A percentile compares a stretch with the other conserved stretches of the same genome.
phyloP scores from a whole-genome alignment of 1,140 invertebrate species.

The Chelonus insularis region DNA sequence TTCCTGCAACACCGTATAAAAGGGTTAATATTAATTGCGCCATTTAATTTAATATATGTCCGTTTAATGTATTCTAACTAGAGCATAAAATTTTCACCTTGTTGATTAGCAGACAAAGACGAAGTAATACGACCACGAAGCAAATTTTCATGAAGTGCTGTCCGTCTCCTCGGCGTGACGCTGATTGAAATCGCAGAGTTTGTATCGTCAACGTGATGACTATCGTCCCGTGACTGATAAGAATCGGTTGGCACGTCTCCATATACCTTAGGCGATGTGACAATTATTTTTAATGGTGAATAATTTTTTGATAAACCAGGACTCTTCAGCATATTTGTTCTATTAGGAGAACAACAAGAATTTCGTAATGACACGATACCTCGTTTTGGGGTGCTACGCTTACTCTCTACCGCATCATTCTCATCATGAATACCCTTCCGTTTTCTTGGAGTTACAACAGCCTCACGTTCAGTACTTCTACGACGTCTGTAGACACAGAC shows the following conservation, averaged over 20 bases:
- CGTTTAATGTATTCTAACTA: too few relatives aligned
- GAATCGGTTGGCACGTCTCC: conserved; percentile 12
- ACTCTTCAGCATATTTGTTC: conserved; percentile 32
- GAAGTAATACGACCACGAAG: conserved; percentile 7
- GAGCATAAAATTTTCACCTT: conserved; percentile 25
- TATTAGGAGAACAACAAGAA: conserved; percentile 31
- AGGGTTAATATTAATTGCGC: too few relatives aligned
- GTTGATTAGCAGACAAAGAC: conserved; percentile 8
- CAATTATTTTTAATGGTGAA: conserved; percentile 46
- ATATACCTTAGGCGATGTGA: conserved; percentile 46
- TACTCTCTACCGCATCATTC: conserved; percentile 6
- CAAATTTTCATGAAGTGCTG: conserved; percentile 23
- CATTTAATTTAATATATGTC: too few relatives aligned
- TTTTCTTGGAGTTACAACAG: conserved; percentile 39
- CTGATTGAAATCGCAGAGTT: background rate
- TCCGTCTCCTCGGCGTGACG: conserved; percentile 24
- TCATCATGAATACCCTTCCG: conserved; percentile 28
- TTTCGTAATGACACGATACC: conserved; percentile 22
- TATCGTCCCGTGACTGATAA: conserved; percentile 12
- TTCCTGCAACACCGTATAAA: too few relatives aligned
- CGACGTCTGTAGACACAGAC: conserved; percentile 42
- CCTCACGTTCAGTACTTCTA: conserved; percentile 18
- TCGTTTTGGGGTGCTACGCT: conserved; percentile 4
- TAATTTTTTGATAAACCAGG: conserved; percentile 42
- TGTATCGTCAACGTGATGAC: conserved; percentile 3